Evolutionary conservation across 1,140 invertebrate genomes (phyloP), one percentile per base, ranked within the genome.

Genomic region (Meloidogyne exigua): DNA sequence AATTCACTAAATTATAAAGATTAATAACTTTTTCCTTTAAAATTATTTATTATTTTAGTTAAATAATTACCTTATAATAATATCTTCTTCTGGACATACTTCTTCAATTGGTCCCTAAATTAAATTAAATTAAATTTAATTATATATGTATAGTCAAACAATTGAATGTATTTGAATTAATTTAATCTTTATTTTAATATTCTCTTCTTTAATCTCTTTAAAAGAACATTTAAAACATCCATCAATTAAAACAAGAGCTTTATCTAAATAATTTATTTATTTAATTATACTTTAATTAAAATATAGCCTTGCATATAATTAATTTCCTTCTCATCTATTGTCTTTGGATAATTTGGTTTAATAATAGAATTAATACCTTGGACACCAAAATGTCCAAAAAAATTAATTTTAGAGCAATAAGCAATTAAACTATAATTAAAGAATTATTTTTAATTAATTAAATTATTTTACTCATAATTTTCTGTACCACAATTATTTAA

Each of bases 231-330:
- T 57, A 57, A 57, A 57, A 57, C 49, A 57, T 9, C 49, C 49
- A 57, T 57, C 49, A 57, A 57, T 57, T n/a, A 57, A n/a, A n/a
- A 57, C 49, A 57, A 57, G 49, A 57, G 21, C 49, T n/a, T 57
- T 57, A 57, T 57, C 49, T 57, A 9, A n/a, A n/a, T 57, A n/a
- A n/a, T 9, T 57, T 57, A 57, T n/a, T 44, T 44, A 15, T 15
- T 12, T 12, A 42, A 42, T 5, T 15, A 44, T 44, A 2, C 18
- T 44, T 44, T 15, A 15, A n/a, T 57, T 57, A 57, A 57, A 18
- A n/a, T n/a, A 57, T 15, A 57, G 21, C 49, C 49, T 57, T 57
- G 49, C 49, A 57, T 57, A 57, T 57, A 57, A 57, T 57, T 57
- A n/a, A 7, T n/a, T 57, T 57, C 18, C 13, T 57, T 57, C 2